Evolutionary conservation across 2,797 vertebrate genomes (phyloP), one percentile per base, ranked within the genome.

Genomic region (Sciurus vulgaris): DNA sequence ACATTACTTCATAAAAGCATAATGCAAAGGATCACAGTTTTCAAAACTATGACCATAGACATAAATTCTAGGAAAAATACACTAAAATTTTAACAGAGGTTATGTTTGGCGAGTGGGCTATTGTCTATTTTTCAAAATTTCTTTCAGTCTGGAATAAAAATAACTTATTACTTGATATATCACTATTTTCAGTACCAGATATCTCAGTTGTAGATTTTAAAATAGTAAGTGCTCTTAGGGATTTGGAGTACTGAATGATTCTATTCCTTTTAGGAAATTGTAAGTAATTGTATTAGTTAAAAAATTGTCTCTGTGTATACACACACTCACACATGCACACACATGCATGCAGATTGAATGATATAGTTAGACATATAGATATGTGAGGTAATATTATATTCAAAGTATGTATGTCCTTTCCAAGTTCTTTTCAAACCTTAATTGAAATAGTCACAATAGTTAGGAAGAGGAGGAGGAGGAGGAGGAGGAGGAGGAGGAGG

Each of bases 141-240:
- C 3, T 96, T 56, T 85, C 81, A 92, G 35, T 94, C 90, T 87
- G 30, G 82, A 78, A 82, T 76, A 8, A 96, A 93, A 95, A 81
- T 85, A 83, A 95, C 26, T 63, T 91, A 65, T 17, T 83, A 87
- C 12, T 70, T 79, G 26, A 61, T 74, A 56, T 20, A 54, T 59
- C 86, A 61, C 22, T 20, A 78, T 85, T 87, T 89, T 93, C 4
- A 85, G 61, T 72, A 93, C 6, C 26, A 86, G 51, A 44, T 69
- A 76, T 47, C 7, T 7, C 51, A 93, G n/a, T 38, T 61, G 81
- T 5, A 90, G 74, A 77, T 63, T 91, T 41, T 72, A 85, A 74
- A 90, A 67, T 26, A 70, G 82, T 89, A 92, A 94, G 9, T 94
- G 9, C 44, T 76, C 69, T 77, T 41, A 89, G 59, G 30, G 7